Percentiles rank a stretch among this genome's conserved stretches.
Evolutionary conservation across 1,140 invertebrate species (phyloP).

Genomic region (Stegodyphus mimosarum): DNA sequence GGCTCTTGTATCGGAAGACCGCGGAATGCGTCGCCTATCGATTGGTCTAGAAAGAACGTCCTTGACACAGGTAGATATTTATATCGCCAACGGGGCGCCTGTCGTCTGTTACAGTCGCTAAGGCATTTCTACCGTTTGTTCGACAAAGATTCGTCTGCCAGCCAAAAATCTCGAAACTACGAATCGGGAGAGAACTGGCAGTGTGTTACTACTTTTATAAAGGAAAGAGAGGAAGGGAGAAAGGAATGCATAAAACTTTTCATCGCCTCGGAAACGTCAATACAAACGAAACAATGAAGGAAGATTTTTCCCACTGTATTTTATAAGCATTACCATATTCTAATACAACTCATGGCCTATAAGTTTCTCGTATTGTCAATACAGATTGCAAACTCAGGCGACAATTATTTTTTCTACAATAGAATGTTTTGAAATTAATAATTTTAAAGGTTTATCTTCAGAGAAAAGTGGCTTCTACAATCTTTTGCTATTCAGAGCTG

Average conservation of each 20-base stretch:
- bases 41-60: constrained; percentile 11
- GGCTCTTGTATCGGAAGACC: background rate
- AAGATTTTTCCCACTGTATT: background rate
- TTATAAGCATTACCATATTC: too few species aligned
- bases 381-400: too few species aligned
- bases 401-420: too few species aligned
- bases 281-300: background rate
- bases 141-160: too few species aligned
- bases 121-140: background rate
- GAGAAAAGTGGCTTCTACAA: too few species aligned
- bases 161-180: background rate
- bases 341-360: too few species aligned
- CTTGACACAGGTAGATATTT: constrained; percentile 38
- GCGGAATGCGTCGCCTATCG: background rate
- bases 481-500: too few species aligned
- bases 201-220: too few species aligned
- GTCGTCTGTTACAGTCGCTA: constrained; percentile 42
- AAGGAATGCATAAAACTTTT: constrained; percentile 43
- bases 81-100: constrained; percentile 33
- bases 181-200: background rate
- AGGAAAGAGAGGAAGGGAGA: background rate
- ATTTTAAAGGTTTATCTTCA: too few species aligned
- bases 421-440: too few species aligned
- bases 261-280: constrained; percentile 52
- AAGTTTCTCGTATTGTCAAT: too few species aligned